These are phyloP conservation scores for Mimas tiliae DNA, from an alignment of 2,888 invertebrate genomes.

Conservation along the genomic window DNA sequence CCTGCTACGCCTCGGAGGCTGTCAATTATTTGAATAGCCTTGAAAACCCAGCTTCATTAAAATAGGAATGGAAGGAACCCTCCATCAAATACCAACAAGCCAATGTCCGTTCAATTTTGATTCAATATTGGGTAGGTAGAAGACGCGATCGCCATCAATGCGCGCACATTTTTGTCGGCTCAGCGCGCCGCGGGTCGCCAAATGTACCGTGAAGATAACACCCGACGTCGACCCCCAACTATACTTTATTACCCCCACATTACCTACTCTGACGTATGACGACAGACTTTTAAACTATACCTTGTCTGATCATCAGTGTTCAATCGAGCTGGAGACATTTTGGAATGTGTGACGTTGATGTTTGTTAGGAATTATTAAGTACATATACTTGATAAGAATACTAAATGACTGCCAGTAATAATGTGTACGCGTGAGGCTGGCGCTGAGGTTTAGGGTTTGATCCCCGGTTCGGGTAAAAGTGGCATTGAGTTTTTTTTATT, in stretches of 20 bases:
- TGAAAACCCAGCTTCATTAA: no score
- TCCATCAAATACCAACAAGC: neutral
- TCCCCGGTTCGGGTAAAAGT: no score
- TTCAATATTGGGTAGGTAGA: conserved; percentile 19
- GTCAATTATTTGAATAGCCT: no score
- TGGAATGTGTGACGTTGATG: neutral
- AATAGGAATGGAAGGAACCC: no score
- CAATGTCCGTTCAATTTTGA: neutral
- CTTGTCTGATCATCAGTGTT: neutral
- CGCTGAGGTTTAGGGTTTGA: no score
- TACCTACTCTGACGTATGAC: conserved; percentile 34
- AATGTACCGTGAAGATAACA: conserved; percentile 66
- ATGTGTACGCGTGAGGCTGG: no score
- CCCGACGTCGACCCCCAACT: conserved; percentile 36
- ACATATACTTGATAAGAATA: no score
- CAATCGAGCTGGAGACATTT: neutral
- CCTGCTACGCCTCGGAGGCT: no score
- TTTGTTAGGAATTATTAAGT: no score
- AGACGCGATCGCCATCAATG: conserved; percentile 25
- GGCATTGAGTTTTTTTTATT: no score
- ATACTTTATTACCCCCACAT: conserved; percentile 39
- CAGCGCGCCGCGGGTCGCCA: conserved; percentile 52
- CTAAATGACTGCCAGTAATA: no score
- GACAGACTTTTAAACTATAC: conserved; percentile 15
- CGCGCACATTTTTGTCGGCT: conserved; percentile 56